Evolutionary conservation across 2,888 invertebrate species (phyloP), one percentile per base, ranked within the genome.

Genomic region (Stomorhina lunata): DNA sequence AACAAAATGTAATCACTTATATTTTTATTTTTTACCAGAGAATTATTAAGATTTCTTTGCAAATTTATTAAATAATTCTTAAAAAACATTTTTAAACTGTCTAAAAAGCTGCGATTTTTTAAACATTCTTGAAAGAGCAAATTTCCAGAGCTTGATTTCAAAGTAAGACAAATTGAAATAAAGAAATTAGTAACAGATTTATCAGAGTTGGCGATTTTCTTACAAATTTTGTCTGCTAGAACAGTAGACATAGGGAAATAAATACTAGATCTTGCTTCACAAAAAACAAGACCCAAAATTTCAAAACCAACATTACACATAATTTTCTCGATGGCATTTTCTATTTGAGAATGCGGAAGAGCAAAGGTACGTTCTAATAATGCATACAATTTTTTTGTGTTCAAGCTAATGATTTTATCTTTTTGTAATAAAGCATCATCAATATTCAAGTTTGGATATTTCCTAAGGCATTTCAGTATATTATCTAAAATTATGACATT

Each of bases 401-500:
- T 80, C 4, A 10, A 2, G 34, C 17, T 68, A 2, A 27, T 15
- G 37, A 40, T 10, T 4, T 1, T 4, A 4, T 32, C 32, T 45
- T 37, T 17, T 22, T 34, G 34, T 0, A 34, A 34, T 45, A 55
- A 2, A n/a, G 10, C 6, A 43, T 63, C 29, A 9, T 50, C 10
- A 20, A 79, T 43, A n/a, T 68, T 34, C 20, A n/a, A 34, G 4
- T 69, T 22, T 15, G 37, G 32, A 68, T 17, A 45, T 40, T 63
- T 69, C 3, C 55, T 75, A 2, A 55, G 9, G 48, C 34, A 22
- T 5, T 22, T 55, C n/a, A 80, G 45, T 25, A 75, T 43, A 15
- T 80, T 61, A 68, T 80, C 80, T 12, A 80, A 55, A 69, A 80
- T 40, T 2, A 80, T 45, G 0, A 20, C 63, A 12, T 34, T 63